phyloP scores from a whole-genome alignment of 2,888 invertebrate genomes.

The Gryllus longicercus region DNA sequence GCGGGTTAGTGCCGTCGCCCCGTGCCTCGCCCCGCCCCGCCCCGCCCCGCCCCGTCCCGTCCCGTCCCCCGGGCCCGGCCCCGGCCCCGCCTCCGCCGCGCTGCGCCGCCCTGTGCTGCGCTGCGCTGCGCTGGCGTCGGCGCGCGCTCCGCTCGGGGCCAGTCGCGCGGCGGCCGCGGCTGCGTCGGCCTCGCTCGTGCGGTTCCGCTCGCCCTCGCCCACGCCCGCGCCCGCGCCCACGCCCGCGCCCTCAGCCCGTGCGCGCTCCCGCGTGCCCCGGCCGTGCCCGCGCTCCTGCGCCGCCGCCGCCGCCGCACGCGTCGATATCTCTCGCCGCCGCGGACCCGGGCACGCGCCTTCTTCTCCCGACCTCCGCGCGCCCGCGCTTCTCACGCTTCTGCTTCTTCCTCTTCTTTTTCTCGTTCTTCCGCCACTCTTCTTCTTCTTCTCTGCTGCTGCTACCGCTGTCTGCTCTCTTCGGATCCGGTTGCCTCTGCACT shows the following conservation, averaged over 20 bases:
- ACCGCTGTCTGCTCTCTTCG: too few relatives aligned
- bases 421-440: too few relatives aligned
- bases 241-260: neutral
- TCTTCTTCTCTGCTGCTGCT: too few relatives aligned
- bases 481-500: too few relatives aligned
- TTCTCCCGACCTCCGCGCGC: too few relatives aligned
- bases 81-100: neutral
- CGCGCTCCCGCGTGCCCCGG: neutral
- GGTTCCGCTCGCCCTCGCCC: neutral
- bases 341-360: too few relatives aligned
- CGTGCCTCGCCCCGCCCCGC: too few relatives aligned
- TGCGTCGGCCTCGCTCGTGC: neutral
- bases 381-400: too few relatives aligned
- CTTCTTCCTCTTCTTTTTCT: too few relatives aligned
- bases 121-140: neutral
- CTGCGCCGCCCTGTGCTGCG: neutral
- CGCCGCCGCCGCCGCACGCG: too few relatives aligned
- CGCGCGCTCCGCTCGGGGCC: neutral
- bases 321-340: too few relatives aligned
- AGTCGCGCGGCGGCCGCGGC: neutral
- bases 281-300: neutral
- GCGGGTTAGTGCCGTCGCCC: too few relatives aligned
- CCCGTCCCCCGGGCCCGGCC: neutral
- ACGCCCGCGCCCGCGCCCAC: neutral
- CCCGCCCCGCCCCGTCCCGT: neutral